A percentile compares a stretch with the other conserved stretches of the same genome.
phyloP scores from a whole-genome alignment of 1,140 invertebrate species.

The Calephelis virginiensis region DNA sequence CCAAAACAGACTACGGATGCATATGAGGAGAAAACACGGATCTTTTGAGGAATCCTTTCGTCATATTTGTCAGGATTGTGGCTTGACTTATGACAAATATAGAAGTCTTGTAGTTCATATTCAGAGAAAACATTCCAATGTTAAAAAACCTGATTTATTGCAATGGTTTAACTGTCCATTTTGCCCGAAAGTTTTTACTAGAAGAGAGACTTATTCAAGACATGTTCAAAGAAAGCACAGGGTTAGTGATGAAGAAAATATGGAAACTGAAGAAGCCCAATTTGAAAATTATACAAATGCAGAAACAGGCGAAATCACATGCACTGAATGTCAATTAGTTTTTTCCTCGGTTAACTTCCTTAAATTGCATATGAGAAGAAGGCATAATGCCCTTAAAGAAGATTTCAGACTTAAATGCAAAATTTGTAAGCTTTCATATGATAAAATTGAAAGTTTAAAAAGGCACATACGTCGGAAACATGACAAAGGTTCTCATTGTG shows the following conservation, averaged over 20 bases:
- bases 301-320: constrained; percentile 58
- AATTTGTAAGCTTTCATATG: constrained; percentile 65
- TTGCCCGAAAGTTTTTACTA: constrained; percentile 62
- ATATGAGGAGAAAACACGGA: constrained; percentile 66
- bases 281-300: constrained; percentile 43
- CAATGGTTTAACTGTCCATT: constrained; percentile 64
- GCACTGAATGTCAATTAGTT: constrained; percentile 59
- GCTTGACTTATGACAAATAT: constrained; percentile 64
- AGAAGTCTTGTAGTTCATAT: constrained; percentile 65
- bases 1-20: constrained; percentile 58
- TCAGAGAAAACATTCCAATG: constrained; percentile 53
- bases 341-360: constrained; percentile 62
- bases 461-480: constrained; percentile 66
- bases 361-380: constrained; percentile 67
- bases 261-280: constrained; percentile 26
- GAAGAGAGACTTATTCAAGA: constrained; percentile 61
- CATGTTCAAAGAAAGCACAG: constrained; percentile 68
- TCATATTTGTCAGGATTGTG: constrained; percentile 57
- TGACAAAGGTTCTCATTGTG: constrained; percentile 54
- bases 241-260: constrained; percentile 46
- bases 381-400: constrained; percentile 63
- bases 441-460: constrained; percentile 68
- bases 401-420: constrained; percentile 63
- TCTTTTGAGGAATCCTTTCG: constrained; percentile 61
- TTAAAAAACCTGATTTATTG: constrained; percentile 38